Conservation (phyloP, 1,140 invertebrate species). For the Eupeodes corollae region DNA sequence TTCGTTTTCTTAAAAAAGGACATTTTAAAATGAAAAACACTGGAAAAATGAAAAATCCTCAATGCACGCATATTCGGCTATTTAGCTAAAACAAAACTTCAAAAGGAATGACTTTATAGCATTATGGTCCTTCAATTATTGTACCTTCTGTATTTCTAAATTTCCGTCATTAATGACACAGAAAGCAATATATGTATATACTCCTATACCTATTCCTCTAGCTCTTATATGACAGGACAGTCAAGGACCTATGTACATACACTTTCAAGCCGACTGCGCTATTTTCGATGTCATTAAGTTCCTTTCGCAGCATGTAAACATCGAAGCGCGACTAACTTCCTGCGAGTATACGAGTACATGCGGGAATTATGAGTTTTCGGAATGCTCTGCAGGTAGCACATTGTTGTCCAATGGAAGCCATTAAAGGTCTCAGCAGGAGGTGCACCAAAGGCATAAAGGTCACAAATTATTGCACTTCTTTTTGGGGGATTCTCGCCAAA, state of each 20-base stretch:
- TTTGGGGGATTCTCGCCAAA: constrained; percentile 22
- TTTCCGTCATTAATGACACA: constrained; percentile 39
- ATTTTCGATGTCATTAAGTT: too few relatives aligned
- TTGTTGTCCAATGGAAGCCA: constrained; percentile 11
- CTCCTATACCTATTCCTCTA: too few relatives aligned
- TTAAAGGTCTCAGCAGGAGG: constrained; percentile 36
- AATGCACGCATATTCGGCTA: too few relatives aligned
- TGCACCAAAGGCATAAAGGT: constrained; percentile 30
- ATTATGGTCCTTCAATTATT: constrained; percentile 37
- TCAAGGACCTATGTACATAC: too few relatives aligned
- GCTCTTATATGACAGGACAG: too few relatives aligned
- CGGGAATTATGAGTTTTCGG: constrained; percentile 30
- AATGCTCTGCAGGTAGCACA: constrained; percentile 11
- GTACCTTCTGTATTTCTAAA: constrained; percentile 39
- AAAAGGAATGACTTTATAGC: neutral
- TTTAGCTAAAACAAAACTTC: too few relatives aligned
- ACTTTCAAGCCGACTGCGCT: too few relatives aligned
- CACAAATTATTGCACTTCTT: constrained; percentile 36
- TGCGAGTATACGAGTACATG: constrained; percentile 36
- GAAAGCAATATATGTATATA: constrained; percentile 15
- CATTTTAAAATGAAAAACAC: too few relatives aligned
- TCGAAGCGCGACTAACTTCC: constrained; percentile 1
- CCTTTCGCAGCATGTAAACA: too few relatives aligned
- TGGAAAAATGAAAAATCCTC: too few relatives aligned
- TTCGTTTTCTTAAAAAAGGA: too few relatives aligned